phyloP scores from a whole-genome alignment of 2,113 vertebrate genomes.

The Spea multiplicata region DNA sequence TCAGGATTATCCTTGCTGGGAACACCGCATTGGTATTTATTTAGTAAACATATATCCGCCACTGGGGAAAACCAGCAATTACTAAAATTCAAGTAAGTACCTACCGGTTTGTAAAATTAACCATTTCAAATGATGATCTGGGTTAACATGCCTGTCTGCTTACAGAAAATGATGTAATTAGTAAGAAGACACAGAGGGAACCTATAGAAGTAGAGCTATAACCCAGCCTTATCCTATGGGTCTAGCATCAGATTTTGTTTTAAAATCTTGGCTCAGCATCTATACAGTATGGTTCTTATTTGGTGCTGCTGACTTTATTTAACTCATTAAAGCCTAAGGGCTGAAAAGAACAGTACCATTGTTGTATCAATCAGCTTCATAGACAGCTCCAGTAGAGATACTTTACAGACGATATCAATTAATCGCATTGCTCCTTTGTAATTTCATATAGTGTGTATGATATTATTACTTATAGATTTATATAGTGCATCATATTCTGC shows the following conservation, averaged over 20 bases:
- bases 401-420: too few species aligned
- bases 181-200: background rate
- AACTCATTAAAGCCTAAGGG: background rate
- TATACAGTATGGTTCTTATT: background rate
- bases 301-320: background rate
- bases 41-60: constrained; percentile 14
- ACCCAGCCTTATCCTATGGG: too few species aligned
- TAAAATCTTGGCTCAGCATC: background rate
- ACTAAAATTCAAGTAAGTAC: constrained; percentile 23
- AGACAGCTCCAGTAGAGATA: too few species aligned
- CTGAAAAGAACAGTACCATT: too few species aligned
- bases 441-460: too few species aligned
- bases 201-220: background rate
- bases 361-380: too few species aligned
- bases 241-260: background rate
- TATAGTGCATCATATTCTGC: too few species aligned
- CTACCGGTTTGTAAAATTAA: too few species aligned
- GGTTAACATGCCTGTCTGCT: too few species aligned
- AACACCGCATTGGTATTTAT: constrained; percentile 13
- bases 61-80: background rate
- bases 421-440: too few species aligned
- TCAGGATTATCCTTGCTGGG: background rate
- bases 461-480: too few species aligned
- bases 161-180: background rate
- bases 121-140: too few species aligned